phyloP scores from a whole-genome alignment of 2,797 vertebrate species.

The Macrochelys suwanniensis region DNA sequence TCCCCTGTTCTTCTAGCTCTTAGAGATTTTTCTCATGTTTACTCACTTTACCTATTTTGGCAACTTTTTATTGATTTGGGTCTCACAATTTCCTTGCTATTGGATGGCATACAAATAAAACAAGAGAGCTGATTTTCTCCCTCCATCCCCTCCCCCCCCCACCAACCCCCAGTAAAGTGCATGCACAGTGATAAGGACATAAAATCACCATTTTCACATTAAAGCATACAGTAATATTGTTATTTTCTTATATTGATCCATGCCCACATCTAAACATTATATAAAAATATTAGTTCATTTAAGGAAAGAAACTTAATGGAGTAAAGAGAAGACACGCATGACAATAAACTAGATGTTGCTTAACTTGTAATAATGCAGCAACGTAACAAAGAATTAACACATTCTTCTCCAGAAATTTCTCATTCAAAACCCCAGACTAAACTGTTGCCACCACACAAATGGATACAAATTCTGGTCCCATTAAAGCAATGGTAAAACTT shows the following conservation, averaged over 20 bases:
- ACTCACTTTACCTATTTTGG: not conserved
- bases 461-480: not conserved
- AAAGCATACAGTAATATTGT: not conserved
- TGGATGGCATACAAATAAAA: not conserved
- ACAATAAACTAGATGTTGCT: not conserved
- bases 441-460: not conserved
- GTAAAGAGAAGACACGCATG: not conserved
- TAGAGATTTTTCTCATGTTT: not conserved
- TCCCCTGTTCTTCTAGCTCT: not conserved
- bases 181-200: not conserved
- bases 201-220: not conserved
- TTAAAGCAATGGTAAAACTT: not conserved
- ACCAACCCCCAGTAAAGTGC: not conserved
- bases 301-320: not conserved
- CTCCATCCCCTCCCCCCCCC: too few species aligned
- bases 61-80: not conserved
- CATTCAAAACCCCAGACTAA: not conserved
- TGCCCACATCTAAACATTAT: not conserved
- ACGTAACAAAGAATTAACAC: not conserved
- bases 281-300: not conserved
- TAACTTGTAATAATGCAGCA: not conserved
- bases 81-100: not conserved
- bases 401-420: not conserved
- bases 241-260: not conserved
- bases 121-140: not conserved